phyloP scores from a whole-genome alignment of 30 jellyfish, hydroid and myxozoan genomes.

The Cassiopea andromeda region DNA sequence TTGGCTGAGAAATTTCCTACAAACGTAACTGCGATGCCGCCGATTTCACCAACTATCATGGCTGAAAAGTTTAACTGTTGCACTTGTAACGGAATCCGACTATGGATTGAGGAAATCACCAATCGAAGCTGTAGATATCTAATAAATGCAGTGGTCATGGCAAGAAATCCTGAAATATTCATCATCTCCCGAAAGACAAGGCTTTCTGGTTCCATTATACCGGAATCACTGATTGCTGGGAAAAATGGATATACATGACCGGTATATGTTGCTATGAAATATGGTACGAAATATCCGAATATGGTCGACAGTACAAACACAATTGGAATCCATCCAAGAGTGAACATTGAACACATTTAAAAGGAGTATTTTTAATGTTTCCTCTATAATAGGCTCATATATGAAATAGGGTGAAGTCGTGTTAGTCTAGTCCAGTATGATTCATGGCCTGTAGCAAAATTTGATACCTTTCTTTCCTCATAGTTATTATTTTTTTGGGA shows the following conservation, averaged over 20 bases:
- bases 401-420: not conserved
- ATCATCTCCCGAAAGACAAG: slow-evolving; percentile 87
- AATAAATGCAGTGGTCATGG: slow-evolving; percentile 61
- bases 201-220: slow-evolving; percentile 84
- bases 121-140: slow-evolving; percentile 79
- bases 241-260: slow-evolving; percentile 88
- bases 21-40: slow-evolving; percentile 92
- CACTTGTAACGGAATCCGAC: slow-evolving; percentile 20
- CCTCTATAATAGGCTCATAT: no score
- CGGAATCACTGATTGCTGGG: slow-evolving; percentile 97
- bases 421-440: not conserved
- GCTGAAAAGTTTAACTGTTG: slow-evolving; percentile 51
- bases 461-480: no score
- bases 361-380: not conserved
- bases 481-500: no score
- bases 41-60: slow-evolving; percentile 68
- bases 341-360: slow-evolving; percentile 55
- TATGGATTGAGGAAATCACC: slow-evolving; percentile 61
- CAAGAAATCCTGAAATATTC: slow-evolving; percentile 89
- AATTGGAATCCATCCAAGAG: slow-evolving; percentile 86
- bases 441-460: not conserved
- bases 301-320: slow-evolving; percentile 68
- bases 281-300: slow-evolving; percentile 78
- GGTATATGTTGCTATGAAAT: slow-evolving; percentile 64
- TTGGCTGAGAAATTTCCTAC: slow-evolving; percentile 89